Conservation (phyloP, 2,888 invertebrate species). For the Alloplasta piceator region DNA sequence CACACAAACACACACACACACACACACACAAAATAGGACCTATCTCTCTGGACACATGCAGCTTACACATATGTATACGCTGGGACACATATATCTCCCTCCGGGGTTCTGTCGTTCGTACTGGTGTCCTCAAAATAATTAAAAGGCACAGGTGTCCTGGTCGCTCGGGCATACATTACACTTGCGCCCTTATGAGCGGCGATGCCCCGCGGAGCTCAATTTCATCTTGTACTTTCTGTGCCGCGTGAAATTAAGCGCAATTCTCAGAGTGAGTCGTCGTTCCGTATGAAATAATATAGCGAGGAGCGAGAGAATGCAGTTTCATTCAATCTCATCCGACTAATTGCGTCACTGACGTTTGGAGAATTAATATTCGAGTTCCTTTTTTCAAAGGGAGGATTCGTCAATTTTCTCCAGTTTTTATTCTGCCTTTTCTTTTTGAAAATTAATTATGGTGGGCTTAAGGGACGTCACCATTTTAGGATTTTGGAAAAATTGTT, state of each 20-base stretch:
- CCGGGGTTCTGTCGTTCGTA: slow-evolving; percentile 18
- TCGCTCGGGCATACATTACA: slow-evolving; percentile 38
- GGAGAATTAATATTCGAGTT: no score
- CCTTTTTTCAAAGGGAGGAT: no score
- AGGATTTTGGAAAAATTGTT: no score
- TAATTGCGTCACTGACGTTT: no score
- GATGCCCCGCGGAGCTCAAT: background rate
- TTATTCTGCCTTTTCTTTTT: no score
- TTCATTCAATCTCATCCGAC: background rate
- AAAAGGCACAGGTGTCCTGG: slow-evolving; percentile 66
- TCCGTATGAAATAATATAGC: slow-evolving; percentile 11
- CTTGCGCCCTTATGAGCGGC: slow-evolving; percentile 15
- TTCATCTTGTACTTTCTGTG: background rate
- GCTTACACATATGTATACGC: background rate
- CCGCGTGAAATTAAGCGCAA: slow-evolving; percentile 31
- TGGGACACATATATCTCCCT: slow-evolving; percentile 2
- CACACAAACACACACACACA: background rate
- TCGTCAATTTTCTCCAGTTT: no score
- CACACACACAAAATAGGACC: background rate
- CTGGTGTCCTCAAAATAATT: slow-evolving; percentile 67
- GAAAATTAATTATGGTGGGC: no score
- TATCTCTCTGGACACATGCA: slow-evolving; percentile 14
- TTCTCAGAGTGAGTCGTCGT: slow-evolving; percentile 17
- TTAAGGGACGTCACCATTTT: no score
- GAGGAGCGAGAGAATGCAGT: background rate